These are phyloP conservation scores for Ameiurus melas DNA, from an alignment of 2,113 vertebrate species.

Conservation along the genomic window DNA sequence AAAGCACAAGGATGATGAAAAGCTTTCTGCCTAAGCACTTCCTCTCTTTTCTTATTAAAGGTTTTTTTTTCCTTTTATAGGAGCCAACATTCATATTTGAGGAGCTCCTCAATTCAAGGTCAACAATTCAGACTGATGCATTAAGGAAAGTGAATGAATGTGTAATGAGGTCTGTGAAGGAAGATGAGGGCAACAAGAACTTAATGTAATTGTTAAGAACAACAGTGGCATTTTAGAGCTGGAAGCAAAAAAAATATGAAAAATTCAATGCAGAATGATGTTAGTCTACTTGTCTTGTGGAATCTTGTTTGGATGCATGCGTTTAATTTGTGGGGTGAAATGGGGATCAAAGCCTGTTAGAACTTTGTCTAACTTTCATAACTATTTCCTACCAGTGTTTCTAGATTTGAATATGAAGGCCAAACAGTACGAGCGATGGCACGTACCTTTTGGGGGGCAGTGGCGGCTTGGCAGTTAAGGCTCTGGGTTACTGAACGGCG, in stretches of 20 bases:
- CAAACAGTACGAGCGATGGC: background rate
- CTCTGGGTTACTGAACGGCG: no score
- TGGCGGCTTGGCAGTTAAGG: no score
- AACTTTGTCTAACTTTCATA: background rate
- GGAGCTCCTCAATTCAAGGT: constrained; percentile 36
- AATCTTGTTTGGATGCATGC: background rate
- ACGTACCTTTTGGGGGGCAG: background rate
- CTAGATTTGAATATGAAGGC: background rate
- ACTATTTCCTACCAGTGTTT: background rate
- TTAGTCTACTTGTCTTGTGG: background rate
- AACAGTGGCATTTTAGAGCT: constrained; percentile 19
- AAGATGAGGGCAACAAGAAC: background rate
- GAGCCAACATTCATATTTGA: constrained; percentile 48
- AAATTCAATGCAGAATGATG: constrained; percentile 45
- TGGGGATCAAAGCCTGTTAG: background rate
- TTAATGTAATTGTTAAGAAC: constrained; percentile 54
- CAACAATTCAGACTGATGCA: constrained; percentile 37
- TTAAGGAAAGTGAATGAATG: constrained; percentile 42
- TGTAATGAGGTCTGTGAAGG: constrained; percentile 31
- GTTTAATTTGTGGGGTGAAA: background rate
- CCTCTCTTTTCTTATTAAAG: constrained; percentile 22
- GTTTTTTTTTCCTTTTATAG: background rate
- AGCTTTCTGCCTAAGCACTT: background rate
- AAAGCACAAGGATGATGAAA: constrained; percentile 2
- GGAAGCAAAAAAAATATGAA: constrained; percentile 19